Evolutionary conservation across 2,113 vertebrate genomes (phyloP), one percentile per base, ranked within the genome.

Genomic region (Daphoenositta chrysoptera): DNA sequence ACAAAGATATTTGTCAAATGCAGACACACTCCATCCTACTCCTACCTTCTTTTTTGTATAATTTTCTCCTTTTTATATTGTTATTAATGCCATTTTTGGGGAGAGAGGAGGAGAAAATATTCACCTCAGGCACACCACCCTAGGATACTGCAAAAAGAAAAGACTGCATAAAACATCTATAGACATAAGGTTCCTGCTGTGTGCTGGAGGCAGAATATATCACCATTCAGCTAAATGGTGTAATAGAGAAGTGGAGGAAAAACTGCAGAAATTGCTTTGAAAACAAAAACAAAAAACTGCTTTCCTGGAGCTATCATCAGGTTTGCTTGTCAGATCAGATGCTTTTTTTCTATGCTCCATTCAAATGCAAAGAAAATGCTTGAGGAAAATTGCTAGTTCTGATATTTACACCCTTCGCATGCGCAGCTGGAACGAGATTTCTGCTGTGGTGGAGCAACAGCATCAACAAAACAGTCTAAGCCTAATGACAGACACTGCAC

Each of bases 181-280:
- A 93, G 87, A 71, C 76, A 45, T 37, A 65, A 94, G 60, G 45
- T 68, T 81, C 93, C 88, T 87, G 85, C 93, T 93, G 92, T 16
- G 92, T 68, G 88, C 93, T 77, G 24, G 60, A 88, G 88, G 92
- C 76, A 81, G 81, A 92, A 89, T 48, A 14, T 45, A 85, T 72
- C 65, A 18, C 88, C 90, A 53, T 81, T 78, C 88, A 86, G 68
- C 83, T 92, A 70, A 92, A 87, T 0, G 45, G 75, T 70, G 90
- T 92, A 81, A 83, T 7, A 83, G 40, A 83, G 68, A 80, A 87
- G 93, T 13, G 22, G 28, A 70, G 57, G 57, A 68, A 93, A 91
- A 96, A 73, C 63, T 86, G 91, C 83, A 94, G 69, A 96, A 96
- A 95, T 93, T 90, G 76, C 92, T 97, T 79, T 68, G 76, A 86